Conservation (phyloP, 2,797 vertebrate species). For the Agapornis canus region DNA sequence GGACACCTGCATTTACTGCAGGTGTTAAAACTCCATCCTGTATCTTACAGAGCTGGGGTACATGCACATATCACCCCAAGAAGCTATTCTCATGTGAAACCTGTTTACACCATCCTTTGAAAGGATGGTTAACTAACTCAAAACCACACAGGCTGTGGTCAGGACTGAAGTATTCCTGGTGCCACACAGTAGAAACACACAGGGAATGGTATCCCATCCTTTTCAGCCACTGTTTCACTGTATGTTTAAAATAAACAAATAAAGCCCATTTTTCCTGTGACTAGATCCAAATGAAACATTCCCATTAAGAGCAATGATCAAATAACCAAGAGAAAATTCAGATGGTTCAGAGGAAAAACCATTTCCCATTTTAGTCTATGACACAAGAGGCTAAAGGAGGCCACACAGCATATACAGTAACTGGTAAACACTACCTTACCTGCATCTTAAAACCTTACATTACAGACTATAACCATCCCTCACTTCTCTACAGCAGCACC, state of each 20-base stretch:
- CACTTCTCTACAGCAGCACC: neutral
- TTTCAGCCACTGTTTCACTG: neutral
- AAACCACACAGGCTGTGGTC: neutral
- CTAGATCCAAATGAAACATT: neutral
- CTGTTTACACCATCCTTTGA: accelerated
- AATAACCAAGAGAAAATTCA: neutral
- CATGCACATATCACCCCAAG: accelerated
- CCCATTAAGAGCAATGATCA: neutral
- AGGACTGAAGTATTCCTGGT: neutral
- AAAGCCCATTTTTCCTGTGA: neutral
- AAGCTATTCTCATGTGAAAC: accelerated
- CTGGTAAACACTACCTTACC: neutral
- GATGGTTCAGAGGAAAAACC: neutral
- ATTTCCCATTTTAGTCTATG: neutral
- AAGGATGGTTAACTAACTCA: neutral
- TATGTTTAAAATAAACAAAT: neutral
- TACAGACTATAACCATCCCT: neutral
- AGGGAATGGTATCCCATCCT: neutral
- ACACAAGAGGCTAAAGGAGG: neutral
- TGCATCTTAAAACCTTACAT: neutral
- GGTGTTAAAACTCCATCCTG: neutral
- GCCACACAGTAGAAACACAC: neutral
- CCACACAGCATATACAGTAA: neutral
- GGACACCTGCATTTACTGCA: neutral
- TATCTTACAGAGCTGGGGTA: neutral